A percentile compares a stretch with the other conserved stretches of the same genome.
Evolutionary conservation across 2,113 vertebrate genomes (phyloP).

Genomic region (Erythrocebus patas): DNA sequence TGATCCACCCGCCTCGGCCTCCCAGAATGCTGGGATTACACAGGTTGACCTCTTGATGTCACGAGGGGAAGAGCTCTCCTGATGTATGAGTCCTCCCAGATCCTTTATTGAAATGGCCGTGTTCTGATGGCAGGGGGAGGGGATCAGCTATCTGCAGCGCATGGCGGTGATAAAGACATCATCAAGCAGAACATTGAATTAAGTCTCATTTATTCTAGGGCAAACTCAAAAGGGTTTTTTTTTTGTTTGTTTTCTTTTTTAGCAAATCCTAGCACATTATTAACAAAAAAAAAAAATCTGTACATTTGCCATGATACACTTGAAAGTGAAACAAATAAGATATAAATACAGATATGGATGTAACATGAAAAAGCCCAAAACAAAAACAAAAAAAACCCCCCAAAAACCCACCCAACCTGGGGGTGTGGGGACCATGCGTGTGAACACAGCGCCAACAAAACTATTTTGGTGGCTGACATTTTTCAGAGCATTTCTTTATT

Average conservation of each 20-base stretch:
- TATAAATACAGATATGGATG: conserved; percentile 96
- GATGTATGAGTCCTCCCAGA: rapidly evolving
- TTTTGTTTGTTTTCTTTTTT: conserved; percentile 84
- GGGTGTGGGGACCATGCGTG: conserved; percentile 83
- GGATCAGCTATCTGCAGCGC: rapidly evolving
- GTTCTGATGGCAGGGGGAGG: background rate
- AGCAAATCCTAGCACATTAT: conserved; percentile 97
- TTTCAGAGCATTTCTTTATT: conserved; percentile 79
- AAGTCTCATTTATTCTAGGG: conserved; percentile 90
- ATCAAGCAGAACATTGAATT: conserved; percentile 52
- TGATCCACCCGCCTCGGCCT: too few relatives aligned
- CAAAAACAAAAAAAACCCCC: background rate
- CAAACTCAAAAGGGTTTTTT: conserved; percentile 90
- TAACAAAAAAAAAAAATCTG: conserved; percentile 93
- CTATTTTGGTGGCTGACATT: conserved; percentile 74
- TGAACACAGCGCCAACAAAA: conserved; percentile 85
- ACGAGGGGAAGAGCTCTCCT: background rate
- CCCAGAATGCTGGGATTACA: too few relatives aligned
- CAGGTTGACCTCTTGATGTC: too few relatives aligned
- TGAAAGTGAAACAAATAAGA: conserved; percentile 90
- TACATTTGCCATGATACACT: conserved; percentile 94
- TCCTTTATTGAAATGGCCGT: background rate
- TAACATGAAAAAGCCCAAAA: conserved; percentile 88
- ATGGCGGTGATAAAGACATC: rapidly evolving
- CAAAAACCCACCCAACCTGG: conserved; percentile 45